Evolutionary conservation across 2,888 invertebrate genomes (phyloP).

Genomic region (Ochropleura plecta): DNA sequence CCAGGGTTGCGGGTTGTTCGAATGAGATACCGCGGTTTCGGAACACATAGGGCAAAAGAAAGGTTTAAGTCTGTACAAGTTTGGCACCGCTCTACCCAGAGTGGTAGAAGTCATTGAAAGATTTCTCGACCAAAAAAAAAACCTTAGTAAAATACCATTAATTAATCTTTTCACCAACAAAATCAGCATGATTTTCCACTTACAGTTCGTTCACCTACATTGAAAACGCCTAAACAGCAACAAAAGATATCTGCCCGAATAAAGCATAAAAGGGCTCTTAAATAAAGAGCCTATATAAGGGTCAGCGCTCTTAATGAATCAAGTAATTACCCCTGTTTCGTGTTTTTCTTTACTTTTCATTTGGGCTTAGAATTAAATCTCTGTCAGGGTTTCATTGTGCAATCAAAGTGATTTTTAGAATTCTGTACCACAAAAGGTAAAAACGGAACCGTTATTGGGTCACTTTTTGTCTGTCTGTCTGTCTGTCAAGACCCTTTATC

Average conservation of each 20-base stretch:
- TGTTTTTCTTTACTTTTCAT: slow-evolving; percentile 50
- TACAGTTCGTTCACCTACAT: slow-evolving; percentile 19
- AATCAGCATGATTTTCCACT: slow-evolving; percentile 33
- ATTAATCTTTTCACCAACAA: slow-evolving; percentile 8
- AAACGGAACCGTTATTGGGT: too few relatives aligned
- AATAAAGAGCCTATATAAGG: slow-evolving; percentile 37
- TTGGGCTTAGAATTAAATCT: slow-evolving; percentile 15
- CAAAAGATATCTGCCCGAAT: slow-evolving; percentile 61
- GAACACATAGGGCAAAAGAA: too few relatives aligned
- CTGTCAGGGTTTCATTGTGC: not conserved
- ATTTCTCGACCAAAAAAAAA: too few relatives aligned
- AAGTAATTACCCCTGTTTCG: slow-evolving; percentile 65
- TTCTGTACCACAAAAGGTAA: too few relatives aligned
- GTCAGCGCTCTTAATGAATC: slow-evolving; percentile 64
- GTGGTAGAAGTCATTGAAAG: too few relatives aligned
- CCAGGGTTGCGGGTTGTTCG: too few relatives aligned
- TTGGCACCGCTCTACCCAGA: too few relatives aligned
- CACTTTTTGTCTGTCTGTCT: too few relatives aligned
- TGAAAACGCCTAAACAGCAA: slow-evolving; percentile 42
- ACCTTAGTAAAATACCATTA: not conserved
- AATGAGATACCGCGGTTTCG: too few relatives aligned
- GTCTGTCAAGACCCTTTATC: too few relatives aligned
- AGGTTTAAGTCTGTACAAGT: too few relatives aligned
- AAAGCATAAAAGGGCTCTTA: slow-evolving; percentile 52
- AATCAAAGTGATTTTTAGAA: not conserved